Percentiles rank a stretch among this genome's conserved stretches.
phyloP scores from a whole-genome alignment of 2,888 invertebrate species.

The Altica lythri region DNA sequence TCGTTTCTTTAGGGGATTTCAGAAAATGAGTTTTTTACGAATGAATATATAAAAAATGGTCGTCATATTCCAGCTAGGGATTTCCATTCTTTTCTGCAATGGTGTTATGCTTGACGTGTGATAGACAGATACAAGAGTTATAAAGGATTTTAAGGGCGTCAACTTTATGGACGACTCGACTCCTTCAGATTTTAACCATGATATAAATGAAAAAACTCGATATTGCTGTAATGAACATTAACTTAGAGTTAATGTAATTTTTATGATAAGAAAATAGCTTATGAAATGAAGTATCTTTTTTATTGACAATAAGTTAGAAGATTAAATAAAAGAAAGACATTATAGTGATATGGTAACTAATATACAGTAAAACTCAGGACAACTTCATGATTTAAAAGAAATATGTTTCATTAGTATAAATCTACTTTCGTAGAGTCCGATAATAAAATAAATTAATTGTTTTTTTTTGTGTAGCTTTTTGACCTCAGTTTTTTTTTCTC shows the following conservation, averaged over 20 bases:
- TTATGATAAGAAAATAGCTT: too few relatives aligned
- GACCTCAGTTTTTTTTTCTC: too few relatives aligned
- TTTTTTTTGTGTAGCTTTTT: too few relatives aligned
- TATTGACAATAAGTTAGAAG: too few relatives aligned
- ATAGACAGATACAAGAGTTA: slow-evolving; percentile 19
- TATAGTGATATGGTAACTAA: too few relatives aligned
- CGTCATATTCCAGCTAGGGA: slow-evolving; percentile 7
- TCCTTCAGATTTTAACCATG: neutral
- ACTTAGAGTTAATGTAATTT: neutral
- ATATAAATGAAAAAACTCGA: slow-evolving; percentile 9
- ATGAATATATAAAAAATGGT: slow-evolving; percentile 23
- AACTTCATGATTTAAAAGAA: too few relatives aligned
- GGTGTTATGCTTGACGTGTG: slow-evolving; percentile 12
- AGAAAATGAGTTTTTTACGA: slow-evolving; percentile 23
- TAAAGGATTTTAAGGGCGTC: slow-evolving; percentile 14
- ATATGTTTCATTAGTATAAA: too few relatives aligned
- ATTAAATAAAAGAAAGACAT: too few relatives aligned
- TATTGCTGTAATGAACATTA: neutral
- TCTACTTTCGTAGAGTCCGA: too few relatives aligned
- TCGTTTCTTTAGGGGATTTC: slow-evolving; percentile 35
- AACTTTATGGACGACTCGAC: slow-evolving; percentile 14
- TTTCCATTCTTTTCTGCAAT: slow-evolving; percentile 4
- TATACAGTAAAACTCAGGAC: too few relatives aligned
- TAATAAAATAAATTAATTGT: too few relatives aligned
- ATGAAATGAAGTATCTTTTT: too few relatives aligned